Base-by-base conservation (phyloP, 2,888 invertebrate genomes). In the Macrophya annulata region DNA sequence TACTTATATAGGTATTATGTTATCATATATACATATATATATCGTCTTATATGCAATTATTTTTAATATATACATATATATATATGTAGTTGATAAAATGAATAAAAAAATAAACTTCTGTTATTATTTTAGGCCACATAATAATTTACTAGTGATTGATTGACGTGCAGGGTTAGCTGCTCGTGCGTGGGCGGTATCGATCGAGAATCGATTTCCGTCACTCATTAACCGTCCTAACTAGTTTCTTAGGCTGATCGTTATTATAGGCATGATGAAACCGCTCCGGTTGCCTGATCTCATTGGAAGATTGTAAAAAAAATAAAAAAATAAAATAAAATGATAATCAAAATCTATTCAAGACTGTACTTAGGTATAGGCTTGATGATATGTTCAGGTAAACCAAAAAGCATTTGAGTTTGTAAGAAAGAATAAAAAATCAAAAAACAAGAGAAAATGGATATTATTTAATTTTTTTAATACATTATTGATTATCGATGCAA, bases 131-230 rank as follows among this genome's bases (percentile, higher is more conserved):
- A 55, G 25, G 77, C 31, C 31, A 77, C 37, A 9, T 77, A 77
- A n/a, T 55, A 74, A 74, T 74, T 74, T 45, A 77, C 21, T 37
- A 2, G 5, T 6, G 77, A 77, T 25, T 77, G 77, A 77, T 77
- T 77, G 77, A 77, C 77, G 37, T 31, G 77, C n/a, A n/a, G n/a
- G 77, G 48, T 77, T 48, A 55, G 25, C 9, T 77, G 77, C 55
- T 48, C 77, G 25, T 37, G 77, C 55, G 77, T 77, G 55, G 77
- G 77, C 77, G 77, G 77, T 77, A 51, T 77, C 12, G 77, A 77
- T 77, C 55, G 31, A 51, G 48, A 77, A 77, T 77, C 77, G 48
- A 77, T 77, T 77, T 77, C 55, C 77, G 77, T 77, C 55, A 77
- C 77, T 55, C 55, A 48, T 48, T 77, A 51, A 77, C 77, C 37